Percentiles rank a stretch among this genome's conserved stretches.
Evolutionary conservation across 2,797 vertebrate genomes (phyloP).

Genomic region (Enteromius radiatus): DNA sequence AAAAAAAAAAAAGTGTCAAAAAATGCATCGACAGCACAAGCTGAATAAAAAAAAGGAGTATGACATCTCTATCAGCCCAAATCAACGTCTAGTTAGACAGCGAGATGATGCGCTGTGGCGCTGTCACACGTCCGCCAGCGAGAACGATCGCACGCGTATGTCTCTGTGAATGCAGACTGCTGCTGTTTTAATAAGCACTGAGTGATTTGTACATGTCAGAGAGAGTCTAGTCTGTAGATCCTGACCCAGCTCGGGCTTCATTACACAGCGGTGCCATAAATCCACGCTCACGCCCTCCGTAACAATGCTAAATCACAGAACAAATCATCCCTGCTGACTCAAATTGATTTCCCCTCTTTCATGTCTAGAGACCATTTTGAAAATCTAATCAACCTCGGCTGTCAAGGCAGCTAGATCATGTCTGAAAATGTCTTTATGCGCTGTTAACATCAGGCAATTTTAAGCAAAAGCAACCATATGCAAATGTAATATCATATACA

Average conservation of each 20-base stretch:
- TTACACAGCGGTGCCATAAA: constrained; percentile 26
- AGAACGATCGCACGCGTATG: background rate
- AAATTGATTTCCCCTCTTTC: constrained; percentile 67
- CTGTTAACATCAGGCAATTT: background rate
- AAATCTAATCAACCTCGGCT: constrained; percentile 56
- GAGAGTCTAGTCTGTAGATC: constrained; percentile 62
- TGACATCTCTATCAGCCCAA: constrained; percentile 54
- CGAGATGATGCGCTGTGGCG: constrained; percentile 37
- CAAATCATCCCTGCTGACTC: constrained; percentile 56
- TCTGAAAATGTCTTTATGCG: constrained; percentile 7
- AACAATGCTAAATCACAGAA: constrained; percentile 66
- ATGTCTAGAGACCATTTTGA: constrained; percentile 48
- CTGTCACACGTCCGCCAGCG: constrained; percentile 34
- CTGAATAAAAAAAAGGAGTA: constrained; percentile 27
- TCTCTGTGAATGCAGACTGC: constrained; percentile 59
- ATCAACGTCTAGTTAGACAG: constrained; percentile 62
- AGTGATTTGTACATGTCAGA: constrained; percentile 80
- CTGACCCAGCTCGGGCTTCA: constrained; percentile 45
- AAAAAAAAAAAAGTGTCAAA: too few species aligned
- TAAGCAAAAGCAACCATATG: background rate
- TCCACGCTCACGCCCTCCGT: constrained; percentile 22
- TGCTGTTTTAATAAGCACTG: constrained; percentile 76
- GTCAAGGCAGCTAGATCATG: constrained; percentile 14
- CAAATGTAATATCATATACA: background rate
- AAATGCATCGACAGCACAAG: background rate